Evolutionary conservation across 2,113 vertebrate genomes (phyloP), one percentile per base, ranked within the genome.

Genomic region (Entomyzon cyanotis): DNA sequence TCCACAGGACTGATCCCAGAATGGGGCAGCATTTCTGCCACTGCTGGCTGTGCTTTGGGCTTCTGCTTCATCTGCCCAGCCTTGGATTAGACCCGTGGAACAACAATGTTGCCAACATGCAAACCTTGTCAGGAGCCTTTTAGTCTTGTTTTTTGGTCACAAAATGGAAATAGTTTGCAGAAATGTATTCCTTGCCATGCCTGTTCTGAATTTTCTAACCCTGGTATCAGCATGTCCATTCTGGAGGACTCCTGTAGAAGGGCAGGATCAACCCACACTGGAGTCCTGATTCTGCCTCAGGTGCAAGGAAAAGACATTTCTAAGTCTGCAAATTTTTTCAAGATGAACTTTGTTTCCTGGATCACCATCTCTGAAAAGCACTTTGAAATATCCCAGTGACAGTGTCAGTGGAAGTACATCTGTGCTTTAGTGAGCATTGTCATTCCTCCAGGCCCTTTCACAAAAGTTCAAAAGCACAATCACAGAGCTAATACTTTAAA

Each of bases 141-240:
- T 1, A 33, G 49, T 33, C 52, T 6, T 6, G 18, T 25, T 52
- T 27, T 12, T 18, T 11, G 44, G 33, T 50, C 49, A 41, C 46
- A 14, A 10, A 52, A 16, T 14, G 37, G 74, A 56, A 69, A 39
- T 5, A n/a, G 10, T 62, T 56, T 87, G 55, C 46, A 69, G 82
- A 22, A 44, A 19, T 3, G 0, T 5, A 5, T 27, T 25, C 46
- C 27, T 41, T 73, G 53, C 59, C 2, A 0, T 56, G 47, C 18
- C 31, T 52, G 44, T 10, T 50, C 15, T 78, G 56, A 18, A 3
- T 55, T 50, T 59, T 28, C 58, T 75, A 30, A 22, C 9, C 15
- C 42, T 10, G 7, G 9, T 52, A 56, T 50, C 62, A 60, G 20
- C 19, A 11, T 13, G 14, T 4, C 35, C 5, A 0, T 24, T 59